Base-by-base conservation (phyloP, 2,888 invertebrate genomes). In the Sympetrum striolatum region DNA sequence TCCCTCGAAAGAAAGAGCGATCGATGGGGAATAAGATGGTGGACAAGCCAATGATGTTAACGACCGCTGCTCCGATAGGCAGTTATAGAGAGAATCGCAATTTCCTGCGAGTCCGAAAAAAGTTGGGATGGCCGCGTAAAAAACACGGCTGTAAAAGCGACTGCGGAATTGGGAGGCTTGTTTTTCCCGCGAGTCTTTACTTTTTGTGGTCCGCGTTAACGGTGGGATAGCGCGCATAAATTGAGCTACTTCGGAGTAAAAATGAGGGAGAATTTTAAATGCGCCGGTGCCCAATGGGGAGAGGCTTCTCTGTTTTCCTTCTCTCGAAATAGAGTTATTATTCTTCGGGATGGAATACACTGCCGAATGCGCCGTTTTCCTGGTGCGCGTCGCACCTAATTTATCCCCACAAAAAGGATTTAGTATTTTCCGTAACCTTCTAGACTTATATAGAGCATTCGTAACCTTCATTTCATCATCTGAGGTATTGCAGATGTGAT, bases 41-140 rank as follows among this genome's bases (percentile, higher is more conserved):
- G 86, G 86, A 86, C 86, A 86, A 64, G 86, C 86, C 86, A 86
- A 86, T 86, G 86, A 86, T 86, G 86, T 60, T 86, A 86, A 86
- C 86, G 37, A 86, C 86, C 58, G 53, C 82, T 53, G 86, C 86
- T 86, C 12, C 86, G 37, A 86, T 60, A 37, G 86, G 60, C 86
- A 86, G 86, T 64, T 60, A 60, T 86, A 37, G 86, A 60, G 37
- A 18, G 82, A n/a, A n/a, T 53, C 48, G 25, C 31, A 81, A 81
- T 53, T 25, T 53, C 31, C n/a, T 14, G 25, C 5, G 25, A 82
- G 64, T 86, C 86, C 86, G 58, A 31, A 60, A 60, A 60, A 37
- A 60, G 31, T n/a, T n/a, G n/a, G 82, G 4, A n/a, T n/a, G n/a
- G 48, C 10, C 31, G 53, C 15, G 5, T 73, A 31, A 73, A 73